Evolutionary conservation across 2,113 vertebrate species (phyloP), one percentile per base, ranked within the genome.

Genomic region (Oryzias woworae): DNA sequence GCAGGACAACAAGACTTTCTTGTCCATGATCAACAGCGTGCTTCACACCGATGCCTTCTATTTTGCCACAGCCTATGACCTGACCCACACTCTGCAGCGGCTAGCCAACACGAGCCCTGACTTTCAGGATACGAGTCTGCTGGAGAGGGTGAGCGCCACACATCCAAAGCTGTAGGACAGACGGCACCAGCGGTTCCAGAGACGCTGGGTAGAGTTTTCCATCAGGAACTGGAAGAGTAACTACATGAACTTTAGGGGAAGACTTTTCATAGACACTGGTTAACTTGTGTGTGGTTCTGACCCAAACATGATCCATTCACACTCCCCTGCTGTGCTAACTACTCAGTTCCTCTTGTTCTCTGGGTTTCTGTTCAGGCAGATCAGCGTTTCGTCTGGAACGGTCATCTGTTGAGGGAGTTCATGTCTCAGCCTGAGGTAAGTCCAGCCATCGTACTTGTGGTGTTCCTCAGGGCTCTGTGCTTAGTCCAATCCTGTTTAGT

Each of bases 331-430:
- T 36, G 36, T 28, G 5, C 36, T 12, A 36, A 45, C 20, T 10
- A 18, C 20, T 10, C 20, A 12, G 47, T 48, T 18, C n/a, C 7
- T 18, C 20, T n/a, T 48, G n/a, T n/a, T 42, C 13, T 5, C 31
- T 56, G 31, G 42, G 4, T 14, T n/a, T 71, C 8, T 36, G 78
- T 62, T 89, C 57, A 98, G 96, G 96, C 96, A 66, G 96, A 98
- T 84, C 96, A 94, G 73, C 93, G 96, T 18, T 98, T 98, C 79
- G 96, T 98, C 0, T 98, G 96, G 96, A 98, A 98, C 2, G 93
- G 95, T 17, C 92, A 97, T 66, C 92, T 98, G 69, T 86, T 98
- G 28, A 89, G 96, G 84, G 96, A 98, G 69, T 94, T 98, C 87
- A 88, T 92, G 64, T 89, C 95, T 55, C 96, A 98, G 69, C 96